phyloP scores from a whole-genome alignment of 2,113 vertebrate genomes.

The Prunella himalayana region DNA sequence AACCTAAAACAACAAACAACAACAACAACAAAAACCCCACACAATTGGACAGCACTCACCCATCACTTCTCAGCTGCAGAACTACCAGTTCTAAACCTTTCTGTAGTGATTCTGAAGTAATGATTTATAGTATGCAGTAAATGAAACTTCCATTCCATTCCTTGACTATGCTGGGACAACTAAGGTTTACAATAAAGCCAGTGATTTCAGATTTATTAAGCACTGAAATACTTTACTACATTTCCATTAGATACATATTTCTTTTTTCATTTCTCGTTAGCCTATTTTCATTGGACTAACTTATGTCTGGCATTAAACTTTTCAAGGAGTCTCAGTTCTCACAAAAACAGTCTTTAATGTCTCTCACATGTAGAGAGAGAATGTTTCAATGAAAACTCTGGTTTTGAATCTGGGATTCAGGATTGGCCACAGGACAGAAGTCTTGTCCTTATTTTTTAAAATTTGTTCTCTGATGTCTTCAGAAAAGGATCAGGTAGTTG shows the following conservation, averaged over 20 bases:
- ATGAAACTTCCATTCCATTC: not conserved
- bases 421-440: not conserved
- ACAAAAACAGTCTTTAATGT: not conserved
- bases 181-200: not conserved
- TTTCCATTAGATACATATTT: not conserved
- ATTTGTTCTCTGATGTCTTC: not conserved
- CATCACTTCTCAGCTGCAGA: not conserved
- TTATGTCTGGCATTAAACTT: not conserved
- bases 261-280: not conserved
- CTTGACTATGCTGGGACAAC: not conserved
- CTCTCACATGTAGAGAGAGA: not conserved
- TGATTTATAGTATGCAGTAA: not conserved
- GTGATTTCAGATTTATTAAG: not conserved
- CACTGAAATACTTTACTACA: not conserved
- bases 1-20: not conserved
- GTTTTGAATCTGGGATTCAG: not conserved
- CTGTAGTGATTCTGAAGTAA: not conserved
- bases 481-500: not conserved
- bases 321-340: not conserved
- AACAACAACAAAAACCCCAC: not conserved
- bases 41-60: not conserved
- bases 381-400: not conserved
- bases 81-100: not conserved
- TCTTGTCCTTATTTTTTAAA: not conserved
- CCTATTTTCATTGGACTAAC: not conserved